Conservation (phyloP, 2,888 invertebrate genomes). For the Microdon myrmicae region DNA sequence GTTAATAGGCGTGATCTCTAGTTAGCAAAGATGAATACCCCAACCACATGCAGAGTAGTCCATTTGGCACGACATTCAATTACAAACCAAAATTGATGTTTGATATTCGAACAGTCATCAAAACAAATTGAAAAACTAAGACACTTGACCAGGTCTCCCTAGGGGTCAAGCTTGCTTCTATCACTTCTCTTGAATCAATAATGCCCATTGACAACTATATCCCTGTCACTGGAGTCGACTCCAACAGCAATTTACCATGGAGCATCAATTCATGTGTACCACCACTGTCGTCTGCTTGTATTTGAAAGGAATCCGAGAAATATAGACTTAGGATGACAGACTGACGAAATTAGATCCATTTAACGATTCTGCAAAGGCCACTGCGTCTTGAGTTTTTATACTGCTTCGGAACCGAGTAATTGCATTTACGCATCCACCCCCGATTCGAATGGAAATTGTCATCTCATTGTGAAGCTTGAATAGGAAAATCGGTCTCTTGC, state of each 20-base stretch:
- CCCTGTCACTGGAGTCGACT: neutral
- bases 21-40: neutral
- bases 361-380: conserved; percentile 7
- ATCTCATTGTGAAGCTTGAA: conserved; percentile 21
- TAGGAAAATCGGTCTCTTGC: conserved; percentile 8
- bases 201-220: conserved; percentile 28
- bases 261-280: conserved; percentile 40
- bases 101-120: conserved; percentile 2
- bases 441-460: conserved; percentile 43
- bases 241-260: conserved; percentile 39
- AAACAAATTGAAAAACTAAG: conserved; percentile 15
- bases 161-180: neutral
- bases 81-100: conserved; percentile 14
- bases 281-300: neutral
- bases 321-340: conserved; percentile 8
- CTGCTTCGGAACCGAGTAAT: conserved; percentile 24
- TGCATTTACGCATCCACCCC: conserved; percentile 45
- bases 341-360: neutral
- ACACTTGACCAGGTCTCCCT: conserved; percentile 20
- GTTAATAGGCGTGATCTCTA: conserved; percentile 7
- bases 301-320: conserved; percentile 22
- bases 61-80: conserved; percentile 23
- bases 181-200: conserved; percentile 17
- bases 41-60: neutral
- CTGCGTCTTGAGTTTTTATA: neutral